These are phyloP conservation scores for Eupithecia pulchellata DNA, from an alignment of 2,888 invertebrate genomes.

Conservation along the genomic window DNA sequence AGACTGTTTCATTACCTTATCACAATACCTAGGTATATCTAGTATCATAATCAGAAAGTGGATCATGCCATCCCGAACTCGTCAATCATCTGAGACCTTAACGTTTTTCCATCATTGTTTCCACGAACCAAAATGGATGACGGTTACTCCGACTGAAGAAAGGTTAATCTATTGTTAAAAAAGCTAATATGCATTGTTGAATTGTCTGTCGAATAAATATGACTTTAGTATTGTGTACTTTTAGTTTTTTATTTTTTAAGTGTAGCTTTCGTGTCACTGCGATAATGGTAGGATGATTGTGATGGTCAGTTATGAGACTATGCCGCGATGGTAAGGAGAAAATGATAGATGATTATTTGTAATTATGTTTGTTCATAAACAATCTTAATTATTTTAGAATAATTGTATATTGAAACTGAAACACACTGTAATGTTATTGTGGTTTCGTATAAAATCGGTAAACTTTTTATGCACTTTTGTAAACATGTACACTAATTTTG, in stretches of 20 bases:
- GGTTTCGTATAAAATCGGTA: too few relatives aligned
- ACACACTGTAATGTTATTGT: too few relatives aligned
- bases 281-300: background rate
- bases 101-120: constrained; percentile 55
- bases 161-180: constrained; percentile 56
- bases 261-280: too few relatives aligned
- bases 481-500: background rate
- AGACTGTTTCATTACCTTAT: background rate
- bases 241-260: too few relatives aligned
- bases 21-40: background rate
- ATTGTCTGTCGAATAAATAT: background rate
- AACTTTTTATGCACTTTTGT: too few relatives aligned
- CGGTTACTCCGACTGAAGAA: constrained; percentile 58
- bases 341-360: too few relatives aligned
- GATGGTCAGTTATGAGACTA: too few relatives aligned
- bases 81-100: constrained; percentile 67
- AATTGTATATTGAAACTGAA: too few relatives aligned
- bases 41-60: background rate
- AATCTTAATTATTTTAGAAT: too few relatives aligned
- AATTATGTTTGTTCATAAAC: too few relatives aligned
- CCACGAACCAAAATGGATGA: constrained; percentile 61
- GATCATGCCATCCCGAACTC: constrained; percentile 44
- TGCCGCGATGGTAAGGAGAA: too few relatives aligned
- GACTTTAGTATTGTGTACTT: too few relatives aligned
- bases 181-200: background rate